Percentiles rank a stretch among this genome's conserved stretches.
Evolutionary conservation across 2,888 invertebrate genomes (phyloP).

Genomic region (Myopa tessellatipennis): DNA sequence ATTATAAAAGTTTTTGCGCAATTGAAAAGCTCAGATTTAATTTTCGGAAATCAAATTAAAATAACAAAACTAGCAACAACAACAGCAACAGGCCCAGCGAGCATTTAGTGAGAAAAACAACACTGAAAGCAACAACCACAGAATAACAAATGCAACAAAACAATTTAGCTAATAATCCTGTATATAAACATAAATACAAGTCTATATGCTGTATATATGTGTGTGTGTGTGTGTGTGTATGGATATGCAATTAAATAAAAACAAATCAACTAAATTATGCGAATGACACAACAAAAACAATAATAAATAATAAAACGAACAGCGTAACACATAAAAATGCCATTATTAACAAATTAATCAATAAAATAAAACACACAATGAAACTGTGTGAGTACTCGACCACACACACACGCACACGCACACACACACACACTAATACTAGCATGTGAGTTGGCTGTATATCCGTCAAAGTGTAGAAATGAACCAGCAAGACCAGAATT

Average conservation of each 20-base stretch:
- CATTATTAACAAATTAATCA: background rate
- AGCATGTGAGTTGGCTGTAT: too few relatives aligned
- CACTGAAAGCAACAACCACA: background rate
- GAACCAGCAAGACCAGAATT: too few relatives aligned
- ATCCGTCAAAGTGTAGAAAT: too few relatives aligned
- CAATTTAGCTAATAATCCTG: slow-evolving; percentile 16
- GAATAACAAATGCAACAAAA: background rate
- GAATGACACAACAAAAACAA: slow-evolving; percentile 51
- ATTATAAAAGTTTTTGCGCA: slow-evolving; percentile 14
- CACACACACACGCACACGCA: too few relatives aligned
- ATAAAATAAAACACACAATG: slow-evolving; percentile 21
- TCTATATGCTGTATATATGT: background rate
- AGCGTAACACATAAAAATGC: background rate
- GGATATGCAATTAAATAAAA: slow-evolving; percentile 56
- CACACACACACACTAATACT: too few relatives aligned
- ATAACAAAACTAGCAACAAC: slow-evolving; percentile 36
- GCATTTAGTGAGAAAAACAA: background rate
- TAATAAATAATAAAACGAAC: background rate
- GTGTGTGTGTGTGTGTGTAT: slow-evolving; percentile 48
- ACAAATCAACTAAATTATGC: slow-evolving; percentile 61
- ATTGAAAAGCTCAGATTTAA: slow-evolving; percentile 22
- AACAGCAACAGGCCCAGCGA: background rate
- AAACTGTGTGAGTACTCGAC: background rate
- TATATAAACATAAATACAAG: slow-evolving; percentile 30
- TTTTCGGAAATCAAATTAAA: slow-evolving; percentile 3